Base-by-base conservation (phyloP, 2,797 vertebrate species). In the Xiphophorus birchmanni region DNA sequence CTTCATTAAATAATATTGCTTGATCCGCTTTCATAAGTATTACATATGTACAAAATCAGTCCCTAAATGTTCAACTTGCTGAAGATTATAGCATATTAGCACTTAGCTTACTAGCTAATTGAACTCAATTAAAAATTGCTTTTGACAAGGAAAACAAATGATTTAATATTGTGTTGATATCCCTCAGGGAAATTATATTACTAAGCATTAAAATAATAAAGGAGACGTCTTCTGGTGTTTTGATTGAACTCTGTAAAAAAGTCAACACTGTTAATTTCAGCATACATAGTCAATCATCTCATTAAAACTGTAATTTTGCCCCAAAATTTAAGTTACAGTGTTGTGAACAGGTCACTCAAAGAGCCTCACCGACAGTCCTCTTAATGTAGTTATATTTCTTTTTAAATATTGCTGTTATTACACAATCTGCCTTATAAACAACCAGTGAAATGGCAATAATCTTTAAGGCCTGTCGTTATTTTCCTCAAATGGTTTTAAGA, bases 401-500 rank as follows among this genome's bases (percentile, higher is more conserved):
- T 72, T 5, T 1, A 71, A 54, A 48, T 56, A 72, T 15, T 0
- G 58, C 58, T 48, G 17, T 74, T 58, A 48, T 60, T n/a, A 74
- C 44, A 78, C 37, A 71, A n/a, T 32, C n/a, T 11, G 45, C 69
- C 65, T 47, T 29, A 72, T 4, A 58, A 77, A 37, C 54, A 50
- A 48, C 2, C n/a, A 67, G 58, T 67, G 56, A 47, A 72, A 75
- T 77, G 74, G 44, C 37, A 58, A 48, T 56, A 13, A 44, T 60
- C 58, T 67, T 73, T 75, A 8, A 56, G 60, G 40, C 73, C 40
- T 26, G n/a, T 26, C 29, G n/a, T 42, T 48, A 54, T 72, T 78
- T 23, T 44, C n/a, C 74, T 42, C 3, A 47, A 60, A 76, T 37
- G 42, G 18, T 77, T 82, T 75, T 26, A 78, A 40, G 77, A 77